These are phyloP conservation scores for Drosophila burlai DNA, from an alignment of 1,140 invertebrate genomes.

Conservation along the genomic window DNA sequence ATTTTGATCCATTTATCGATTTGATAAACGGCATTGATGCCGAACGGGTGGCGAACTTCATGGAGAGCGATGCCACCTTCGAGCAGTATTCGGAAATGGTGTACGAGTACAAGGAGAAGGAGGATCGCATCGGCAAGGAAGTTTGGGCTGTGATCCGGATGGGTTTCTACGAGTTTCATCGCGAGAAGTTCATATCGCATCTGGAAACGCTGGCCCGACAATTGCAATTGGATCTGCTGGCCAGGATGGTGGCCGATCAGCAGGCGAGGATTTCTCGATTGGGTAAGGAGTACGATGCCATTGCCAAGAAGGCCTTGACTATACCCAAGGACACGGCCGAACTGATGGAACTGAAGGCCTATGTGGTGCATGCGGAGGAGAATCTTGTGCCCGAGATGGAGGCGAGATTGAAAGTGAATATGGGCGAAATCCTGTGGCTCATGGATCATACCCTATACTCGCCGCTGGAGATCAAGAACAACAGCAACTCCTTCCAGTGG, in stretches of 20 bases:
- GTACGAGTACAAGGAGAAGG: slow-evolving; percentile 88
- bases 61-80: slow-evolving; percentile 89
- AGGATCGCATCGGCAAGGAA: slow-evolving; percentile 88
- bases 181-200: slow-evolving; percentile 91
- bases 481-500: slow-evolving; percentile 95
- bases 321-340: slow-evolving; percentile 93
- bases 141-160: slow-evolving; percentile 90
- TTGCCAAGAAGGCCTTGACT: slow-evolving; percentile 91
- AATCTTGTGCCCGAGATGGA: slow-evolving; percentile 91
- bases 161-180: slow-evolving; percentile 94
- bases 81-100: slow-evolving; percentile 89
- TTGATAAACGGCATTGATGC: slow-evolving; percentile 91
- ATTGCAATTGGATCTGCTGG: slow-evolving; percentile 90
- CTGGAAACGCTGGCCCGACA: slow-evolving; percentile 89
- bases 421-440: slow-evolving; percentile 85
- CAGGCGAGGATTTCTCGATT: slow-evolving; percentile 90
- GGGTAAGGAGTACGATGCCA: slow-evolving; percentile 93
- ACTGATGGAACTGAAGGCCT: slow-evolving; percentile 92
- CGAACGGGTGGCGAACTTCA: slow-evolving; percentile 89
- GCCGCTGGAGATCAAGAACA: slow-evolving; percentile 93
- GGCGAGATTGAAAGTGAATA: slow-evolving; percentile 87
- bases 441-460: slow-evolving; percentile 92
- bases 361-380: slow-evolving; percentile 90
- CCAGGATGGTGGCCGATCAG: slow-evolving; percentile 92
- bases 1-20: slow-evolving; percentile 93